phyloP scores from a whole-genome alignment of 1,140 invertebrate species.

The Drosophila punjabiensis region DNA sequence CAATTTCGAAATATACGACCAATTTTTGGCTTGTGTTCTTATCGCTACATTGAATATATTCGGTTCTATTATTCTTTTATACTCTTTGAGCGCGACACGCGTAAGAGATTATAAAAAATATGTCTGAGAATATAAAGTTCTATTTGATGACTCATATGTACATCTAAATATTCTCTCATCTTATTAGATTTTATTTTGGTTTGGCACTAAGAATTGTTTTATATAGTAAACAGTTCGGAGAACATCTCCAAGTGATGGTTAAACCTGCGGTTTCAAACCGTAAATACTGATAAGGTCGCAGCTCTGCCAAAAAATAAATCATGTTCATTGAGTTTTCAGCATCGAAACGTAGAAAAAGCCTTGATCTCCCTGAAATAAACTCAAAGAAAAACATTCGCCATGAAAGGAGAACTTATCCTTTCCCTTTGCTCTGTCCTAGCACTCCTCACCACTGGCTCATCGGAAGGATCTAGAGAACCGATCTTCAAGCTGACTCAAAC shows the following conservation, averaged over 20 bases:
- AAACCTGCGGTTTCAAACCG: background rate
- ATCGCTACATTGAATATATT: background rate
- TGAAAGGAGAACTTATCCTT: background rate
- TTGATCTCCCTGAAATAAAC: no score
- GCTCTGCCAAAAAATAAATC: background rate
- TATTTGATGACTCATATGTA: background rate
- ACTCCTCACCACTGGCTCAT: no score
- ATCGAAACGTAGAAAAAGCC: background rate
- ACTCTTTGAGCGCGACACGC: background rate
- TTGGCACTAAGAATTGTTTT: background rate
- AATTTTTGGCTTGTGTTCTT: no score
- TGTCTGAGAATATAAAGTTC: background rate
- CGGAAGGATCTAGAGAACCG: background rate
- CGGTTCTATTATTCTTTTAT: background rate
- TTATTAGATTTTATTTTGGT: background rate
- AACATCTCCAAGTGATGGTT: background rate
- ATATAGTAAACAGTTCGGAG: background rate
- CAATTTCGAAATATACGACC: background rate
- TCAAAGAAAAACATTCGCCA: background rate
- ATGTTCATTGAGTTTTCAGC: background rate
- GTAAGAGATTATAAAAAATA: background rate
- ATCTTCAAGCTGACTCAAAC: background rate
- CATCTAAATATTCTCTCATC: background rate
- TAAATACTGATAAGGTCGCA: background rate
- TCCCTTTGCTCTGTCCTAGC: background rate